Evolutionary conservation across 2,113 vertebrate genomes (phyloP), one percentile per base, ranked within the genome.

Genomic region (Benitochromis conjunctus): DNA sequence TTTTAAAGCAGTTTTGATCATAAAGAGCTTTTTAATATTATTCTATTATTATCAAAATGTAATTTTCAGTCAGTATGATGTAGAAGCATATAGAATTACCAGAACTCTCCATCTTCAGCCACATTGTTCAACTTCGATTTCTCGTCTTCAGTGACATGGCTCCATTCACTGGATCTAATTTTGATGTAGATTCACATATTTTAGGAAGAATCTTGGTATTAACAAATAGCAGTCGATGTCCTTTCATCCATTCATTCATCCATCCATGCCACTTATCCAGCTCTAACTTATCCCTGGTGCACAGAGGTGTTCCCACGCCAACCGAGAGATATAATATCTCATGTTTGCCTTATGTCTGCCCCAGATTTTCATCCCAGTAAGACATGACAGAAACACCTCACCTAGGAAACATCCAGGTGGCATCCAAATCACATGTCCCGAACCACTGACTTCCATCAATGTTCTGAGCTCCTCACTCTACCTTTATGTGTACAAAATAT

Each of bases 91-190:
- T 36, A 29, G 7, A 74, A 95, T 97, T 87, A 98, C 98, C 97
- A 98, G 88, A 98, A 99, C 79, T 98, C 97, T 69, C 97, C 97
- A 29, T 97, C 97, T 4, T 98, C 96, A 2, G 94, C 94, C 85
- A 94, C 92, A 9, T 95, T 93, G 90, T 95, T 95, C 93, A 98
- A 89, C 80, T 92, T 94, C 3, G 91, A 84, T 71, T 95, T 97
- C 84, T 94, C 94, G 62, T 90, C 90, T 41, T 93, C 84, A 57
- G 92, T 94, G 88, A 98, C 51, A 4, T 92, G 56, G 34, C 94
- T 94, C 98, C 97, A 98, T 86, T 98, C 97, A 0, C 88, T 94
- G 19, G 97, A 96, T 60, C 97, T 98, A 77, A 81, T 84, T 82
- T 55, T 54, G 10, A 78, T 9, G 41, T 60, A 69, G 21, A 53